A percentile compares a stretch with the other conserved stretches of the same genome.
Conservation (phyloP, 1,140 invertebrate genomes). For the Drosophila arizonae region DNA sequence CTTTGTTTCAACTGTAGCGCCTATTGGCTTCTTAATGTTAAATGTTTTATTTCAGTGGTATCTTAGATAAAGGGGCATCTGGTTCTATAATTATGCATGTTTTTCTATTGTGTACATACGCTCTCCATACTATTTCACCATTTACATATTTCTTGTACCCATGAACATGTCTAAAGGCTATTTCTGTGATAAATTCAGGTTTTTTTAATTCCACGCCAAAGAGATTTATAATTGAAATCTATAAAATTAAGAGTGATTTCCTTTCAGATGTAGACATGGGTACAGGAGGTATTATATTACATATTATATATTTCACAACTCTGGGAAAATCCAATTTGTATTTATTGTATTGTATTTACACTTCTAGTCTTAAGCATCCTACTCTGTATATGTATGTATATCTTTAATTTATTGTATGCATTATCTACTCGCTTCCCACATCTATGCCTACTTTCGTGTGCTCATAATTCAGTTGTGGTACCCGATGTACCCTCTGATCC, state of each 20-base stretch:
- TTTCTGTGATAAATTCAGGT: no score
- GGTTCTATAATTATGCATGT: slow-evolving; percentile 71
- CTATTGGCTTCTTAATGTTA: slow-evolving; percentile 58
- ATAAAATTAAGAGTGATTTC: no score
- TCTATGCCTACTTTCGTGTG: slow-evolving; percentile 44
- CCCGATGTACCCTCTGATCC: slow-evolving; percentile 84
- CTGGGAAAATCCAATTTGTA: background rate
- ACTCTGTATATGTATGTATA: slow-evolving; percentile 31
- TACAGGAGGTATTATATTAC: slow-evolving; percentile 9
- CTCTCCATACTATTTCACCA: slow-evolving; percentile 35
- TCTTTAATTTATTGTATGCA: slow-evolving; percentile 44
- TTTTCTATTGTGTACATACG: slow-evolving; percentile 65
- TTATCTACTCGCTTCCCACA: slow-evolving; percentile 66
- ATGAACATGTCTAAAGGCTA: no score
- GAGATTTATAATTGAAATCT: no score
- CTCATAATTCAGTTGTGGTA: slow-evolving; percentile 67
- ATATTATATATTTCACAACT: background rate
- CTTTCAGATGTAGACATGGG: background rate
- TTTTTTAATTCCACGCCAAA: no score
- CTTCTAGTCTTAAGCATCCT: slow-evolving; percentile 44
- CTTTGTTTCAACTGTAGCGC: slow-evolving; percentile 16
- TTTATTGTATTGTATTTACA: slow-evolving; percentile 14
- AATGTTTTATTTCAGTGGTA: slow-evolving; percentile 79
- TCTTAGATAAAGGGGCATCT: slow-evolving; percentile 60
- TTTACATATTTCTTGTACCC: slow-evolving; percentile 6